These are phyloP conservation scores for Natrix natrix DNA, from an alignment of 2,797 vertebrate genomes.

Conservation along the genomic window DNA sequence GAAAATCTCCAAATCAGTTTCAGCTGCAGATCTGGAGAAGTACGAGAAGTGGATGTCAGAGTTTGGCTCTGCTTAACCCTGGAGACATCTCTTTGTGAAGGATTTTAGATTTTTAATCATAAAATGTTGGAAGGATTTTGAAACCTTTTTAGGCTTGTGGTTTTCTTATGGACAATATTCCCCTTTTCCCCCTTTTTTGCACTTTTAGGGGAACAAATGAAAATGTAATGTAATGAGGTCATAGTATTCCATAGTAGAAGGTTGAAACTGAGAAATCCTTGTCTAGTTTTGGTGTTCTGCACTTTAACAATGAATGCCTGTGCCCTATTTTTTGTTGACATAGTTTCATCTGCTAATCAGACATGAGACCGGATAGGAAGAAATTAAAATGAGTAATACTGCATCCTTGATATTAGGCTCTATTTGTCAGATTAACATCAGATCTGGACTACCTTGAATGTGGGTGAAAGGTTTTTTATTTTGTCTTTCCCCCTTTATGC, in stretches of 20 bases:
- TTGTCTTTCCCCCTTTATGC: neutral
- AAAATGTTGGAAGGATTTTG: slow-evolving; percentile 41
- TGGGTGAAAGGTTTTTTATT: slow-evolving; percentile 31
- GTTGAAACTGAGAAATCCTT: slow-evolving; percentile 38
- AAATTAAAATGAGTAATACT: slow-evolving; percentile 15
- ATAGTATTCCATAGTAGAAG: slow-evolving; percentile 31
- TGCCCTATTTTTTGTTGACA: slow-evolving; percentile 20
- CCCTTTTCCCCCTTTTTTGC: slow-evolving; percentile 31
- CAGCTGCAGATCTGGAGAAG: slow-evolving; percentile 92
- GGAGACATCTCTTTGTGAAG: slow-evolving; percentile 41
- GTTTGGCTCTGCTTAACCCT: slow-evolving; percentile 89
- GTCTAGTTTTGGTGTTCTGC: slow-evolving; percentile 23
- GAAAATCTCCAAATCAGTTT: slow-evolving; percentile 98
- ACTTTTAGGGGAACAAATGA: slow-evolving; percentile 52
- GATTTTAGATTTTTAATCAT: slow-evolving; percentile 61
- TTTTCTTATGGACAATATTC: slow-evolving; percentile 33
- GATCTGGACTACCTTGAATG: slow-evolving; percentile 23
- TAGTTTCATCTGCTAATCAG: slow-evolving; percentile 22
- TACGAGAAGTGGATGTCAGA: slow-evolving; percentile 96
- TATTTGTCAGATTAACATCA: slow-evolving; percentile 19
- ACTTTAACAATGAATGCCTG: slow-evolving; percentile 36
- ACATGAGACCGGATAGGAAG: slow-evolving; percentile 17
- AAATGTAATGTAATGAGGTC: slow-evolving; percentile 22
- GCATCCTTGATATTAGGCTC: slow-evolving; percentile 10
- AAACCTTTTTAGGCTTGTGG: slow-evolving; percentile 18